These are phyloP conservation scores for Hybognathus amarus DNA, from an alignment of 2,797 vertebrate genomes.

Conservation along the genomic window DNA sequence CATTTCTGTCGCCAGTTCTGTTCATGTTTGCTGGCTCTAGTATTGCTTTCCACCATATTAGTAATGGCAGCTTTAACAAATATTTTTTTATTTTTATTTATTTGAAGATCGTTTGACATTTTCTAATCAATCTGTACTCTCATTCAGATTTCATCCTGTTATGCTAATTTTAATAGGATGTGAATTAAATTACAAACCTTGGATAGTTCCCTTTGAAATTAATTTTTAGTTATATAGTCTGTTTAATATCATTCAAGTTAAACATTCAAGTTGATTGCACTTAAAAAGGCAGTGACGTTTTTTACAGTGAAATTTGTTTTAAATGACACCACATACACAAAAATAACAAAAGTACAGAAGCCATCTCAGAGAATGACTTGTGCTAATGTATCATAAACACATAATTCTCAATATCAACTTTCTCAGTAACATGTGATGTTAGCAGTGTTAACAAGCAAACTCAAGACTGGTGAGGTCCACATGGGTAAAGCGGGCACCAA, in stretches of 20 bases:
- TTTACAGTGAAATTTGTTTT: not conserved
- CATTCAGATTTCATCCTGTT: not conserved
- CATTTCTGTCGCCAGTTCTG: not conserved
- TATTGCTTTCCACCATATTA: no score
- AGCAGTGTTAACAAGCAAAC: slow-evolving; percentile 26
- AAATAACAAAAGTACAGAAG: not conserved
- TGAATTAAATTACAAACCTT: not conserved
- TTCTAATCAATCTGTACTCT: no score
- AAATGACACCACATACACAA: not conserved
- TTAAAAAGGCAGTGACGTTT: no score
- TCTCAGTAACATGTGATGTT: slow-evolving; percentile 25
- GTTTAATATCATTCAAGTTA: no score
- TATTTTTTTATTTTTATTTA: no score
- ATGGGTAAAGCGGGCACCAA: slow-evolving; percentile 5
- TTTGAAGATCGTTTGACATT: no score
- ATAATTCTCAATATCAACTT: slow-evolving; percentile 1
- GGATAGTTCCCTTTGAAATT: no score
- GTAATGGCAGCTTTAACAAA: no score
- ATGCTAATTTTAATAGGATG: not conserved
- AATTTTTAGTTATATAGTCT: no score
- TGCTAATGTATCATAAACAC: slow-evolving; percentile 25
- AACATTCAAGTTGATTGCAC: no score
- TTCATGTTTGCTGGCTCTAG: no score
- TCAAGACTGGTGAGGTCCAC: slow-evolving; percentile 13
- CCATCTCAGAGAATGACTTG: not conserved